Base-by-base conservation (phyloP, 2,113 vertebrate species). In the Paedocypris sp. region DNA sequence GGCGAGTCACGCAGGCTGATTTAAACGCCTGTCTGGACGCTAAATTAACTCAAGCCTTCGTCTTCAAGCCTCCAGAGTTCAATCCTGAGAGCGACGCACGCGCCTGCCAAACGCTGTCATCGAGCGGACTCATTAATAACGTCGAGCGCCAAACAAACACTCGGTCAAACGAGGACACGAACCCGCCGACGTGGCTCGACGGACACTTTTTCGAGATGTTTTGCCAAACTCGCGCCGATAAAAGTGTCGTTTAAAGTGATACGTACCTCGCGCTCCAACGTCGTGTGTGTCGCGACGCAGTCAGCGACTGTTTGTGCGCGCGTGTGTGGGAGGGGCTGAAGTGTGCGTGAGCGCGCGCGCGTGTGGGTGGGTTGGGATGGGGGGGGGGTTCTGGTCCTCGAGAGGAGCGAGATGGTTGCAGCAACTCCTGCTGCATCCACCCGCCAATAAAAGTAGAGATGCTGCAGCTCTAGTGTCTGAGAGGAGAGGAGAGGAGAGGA, bases 211-310 rank as follows among this genome's bases (percentile, higher is more conserved):
- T n/a, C n/a, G n/a, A n/a, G n/a, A n/a, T n/a, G n/a, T n/a, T n/a
- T n/a, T n/a, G n/a, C n/a, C n/a, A n/a, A n/a, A n/a, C n/a, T n/a
- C n/a, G n/a, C n/a, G n/a, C n/a, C n/a, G n/a, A n/a, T n/a, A n/a
- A n/a, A n/a, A n/a, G n/a, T n/a, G n/a, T n/a, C n/a, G n/a, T n/a
- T n/a, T n/a, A 53, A 38, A 58, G 26, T 13, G 20, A 48, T 72
- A 75, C 73, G 43, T 75, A 73, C 73, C 73, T 61, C 62, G 3
- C 46, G 35, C 35, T n/a, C 23, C 36, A 63, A 35, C 29, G 51
- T 58, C 56, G 39, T 62, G 49, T 51, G 53, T 60, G 51, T 62
- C 20, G 53, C 60, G 45, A 62, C 38, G 39, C 23, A 13, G 58
- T 28, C 38, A 19, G 28, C 20, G 22, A 22, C 22, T 39, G 47